Base-by-base conservation (phyloP, 1,140 invertebrate species). In the Drosophila ercepeae region DNA sequence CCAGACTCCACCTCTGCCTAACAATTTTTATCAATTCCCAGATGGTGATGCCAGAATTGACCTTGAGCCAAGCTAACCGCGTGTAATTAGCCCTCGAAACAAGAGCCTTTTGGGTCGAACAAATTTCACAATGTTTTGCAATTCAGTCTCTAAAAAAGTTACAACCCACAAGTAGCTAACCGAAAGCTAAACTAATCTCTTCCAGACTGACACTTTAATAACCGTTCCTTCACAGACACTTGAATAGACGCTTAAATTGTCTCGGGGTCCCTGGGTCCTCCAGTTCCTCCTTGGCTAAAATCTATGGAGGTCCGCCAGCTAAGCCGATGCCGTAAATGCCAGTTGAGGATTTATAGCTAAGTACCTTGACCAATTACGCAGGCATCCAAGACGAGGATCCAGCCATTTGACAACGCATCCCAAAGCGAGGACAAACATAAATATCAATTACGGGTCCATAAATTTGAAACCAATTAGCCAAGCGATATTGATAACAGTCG, bases 381-480 rank as follows among this genome's bases (percentile, higher is more conserved):
- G 82, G 82, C 73, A 18, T 48, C 42, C 45, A 13, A 13, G 32
- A 39, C 59, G 27, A 48, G 50, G 25, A 71, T 68, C 64, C 64
- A 61, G 54, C 67, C 78, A 76, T 84, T 84, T 86, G 79, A 74
- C 75, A 84, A 74, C 64, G 36, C 54, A 65, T 73, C 59, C 51
- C 54, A 39, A 27, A 58, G 54, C 63, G 59, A 75, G 53, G 58
- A 83, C 78, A 73, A 45, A 74, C 86, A 89, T 89, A 89, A 89
- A 89, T 89, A 89, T 89, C 84, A 86, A 86, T 86, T 77, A 89
- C 86, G 81, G 86, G 79, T 89, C 86, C 86, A 89, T 89, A 89
- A 89, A 89, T 89, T 89, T 86, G 68, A 89, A 89, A 89, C 86
- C 86, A 89, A 89, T 89, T 89, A 89, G 86, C 86, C 86, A 89